Conservation (phyloP, 53 echinoderm and acorn worm genomes). For the Paracentrotus lividus region DNA sequence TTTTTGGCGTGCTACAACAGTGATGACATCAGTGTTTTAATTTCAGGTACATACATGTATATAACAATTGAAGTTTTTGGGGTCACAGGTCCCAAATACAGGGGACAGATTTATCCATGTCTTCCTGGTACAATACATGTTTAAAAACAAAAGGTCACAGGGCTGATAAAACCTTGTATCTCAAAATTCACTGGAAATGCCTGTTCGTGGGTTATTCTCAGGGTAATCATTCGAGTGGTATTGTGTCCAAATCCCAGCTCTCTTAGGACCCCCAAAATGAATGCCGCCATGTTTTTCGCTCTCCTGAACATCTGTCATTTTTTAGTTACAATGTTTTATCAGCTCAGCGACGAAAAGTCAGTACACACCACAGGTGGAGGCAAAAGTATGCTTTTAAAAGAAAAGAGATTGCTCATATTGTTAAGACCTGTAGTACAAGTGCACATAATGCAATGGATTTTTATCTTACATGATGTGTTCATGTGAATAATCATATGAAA, state of each 20-base stretch:
- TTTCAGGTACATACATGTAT: not conserved
- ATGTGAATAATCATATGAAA: constrained; percentile 13
- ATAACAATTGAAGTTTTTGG: not conserved
- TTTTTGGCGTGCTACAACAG: not conserved
- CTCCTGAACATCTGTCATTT: no score
- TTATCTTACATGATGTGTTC: not conserved
- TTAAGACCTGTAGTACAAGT: not conserved
- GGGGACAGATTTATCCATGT: constrained; percentile 23
- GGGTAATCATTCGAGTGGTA: no score
- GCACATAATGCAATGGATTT: not conserved
- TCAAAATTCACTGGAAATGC: no score
- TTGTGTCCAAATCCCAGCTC: no score
- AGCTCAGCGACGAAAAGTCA: no score
- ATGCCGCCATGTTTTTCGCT: no score
- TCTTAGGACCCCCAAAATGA: no score
- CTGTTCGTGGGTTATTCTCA: no score
- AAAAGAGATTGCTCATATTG: not conserved
- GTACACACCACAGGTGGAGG: not conserved
- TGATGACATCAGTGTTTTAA: not conserved
- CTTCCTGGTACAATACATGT: constrained; percentile 41
- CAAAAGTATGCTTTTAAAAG: not conserved
- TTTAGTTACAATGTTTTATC: no score
- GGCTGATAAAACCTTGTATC: no score
- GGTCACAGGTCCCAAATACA: not conserved
- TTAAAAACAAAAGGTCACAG: constrained; percentile 6